These are phyloP conservation scores for Thinocorus orbignyianus DNA, from an alignment of 2,113 vertebrate genomes.

Conservation along the genomic window DNA sequence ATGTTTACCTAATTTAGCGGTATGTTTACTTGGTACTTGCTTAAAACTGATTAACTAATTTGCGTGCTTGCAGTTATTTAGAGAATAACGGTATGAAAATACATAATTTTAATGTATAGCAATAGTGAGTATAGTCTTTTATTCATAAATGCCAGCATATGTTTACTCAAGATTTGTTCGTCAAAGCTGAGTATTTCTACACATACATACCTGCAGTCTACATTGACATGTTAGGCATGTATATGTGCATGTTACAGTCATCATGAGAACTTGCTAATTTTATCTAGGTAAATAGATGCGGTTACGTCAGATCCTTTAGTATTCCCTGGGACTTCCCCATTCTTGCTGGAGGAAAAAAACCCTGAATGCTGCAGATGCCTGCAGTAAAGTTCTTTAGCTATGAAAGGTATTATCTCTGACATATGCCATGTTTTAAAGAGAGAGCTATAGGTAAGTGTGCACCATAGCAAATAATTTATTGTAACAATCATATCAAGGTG, in stretches of 20 bases:
- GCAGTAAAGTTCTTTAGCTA: conserved; percentile 22
- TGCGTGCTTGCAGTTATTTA: conserved; percentile 45
- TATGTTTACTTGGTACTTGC: conserved; percentile 47
- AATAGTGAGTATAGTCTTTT: conserved; percentile 54
- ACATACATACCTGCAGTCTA: neutral
- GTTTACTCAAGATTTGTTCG: conserved; percentile 59
- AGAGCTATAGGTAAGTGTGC: neutral
- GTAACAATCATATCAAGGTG: neutral
- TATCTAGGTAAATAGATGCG: neutral
- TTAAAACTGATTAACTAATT: conserved; percentile 67
- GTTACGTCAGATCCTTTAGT: conserved; percentile 38
- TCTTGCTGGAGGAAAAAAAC: neutral
- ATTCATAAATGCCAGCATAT: conserved; percentile 50
- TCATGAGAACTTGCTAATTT: conserved; percentile 6
- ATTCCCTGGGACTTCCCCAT: conserved; percentile 25
- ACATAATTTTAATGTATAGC: conserved; percentile 49
- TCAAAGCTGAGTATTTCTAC: neutral
- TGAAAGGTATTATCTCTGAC: conserved; percentile 8
- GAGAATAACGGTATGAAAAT: conserved; percentile 40
- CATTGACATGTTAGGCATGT: neutral
- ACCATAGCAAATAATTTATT: neutral
- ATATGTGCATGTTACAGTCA: neutral
- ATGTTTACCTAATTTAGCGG: conserved; percentile 71
- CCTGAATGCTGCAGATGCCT: conserved; percentile 16
- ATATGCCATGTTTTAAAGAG: neutral